Conservation (phyloP, 1,140 invertebrate species). For the Macrosteles quadrilineatus region DNA sequence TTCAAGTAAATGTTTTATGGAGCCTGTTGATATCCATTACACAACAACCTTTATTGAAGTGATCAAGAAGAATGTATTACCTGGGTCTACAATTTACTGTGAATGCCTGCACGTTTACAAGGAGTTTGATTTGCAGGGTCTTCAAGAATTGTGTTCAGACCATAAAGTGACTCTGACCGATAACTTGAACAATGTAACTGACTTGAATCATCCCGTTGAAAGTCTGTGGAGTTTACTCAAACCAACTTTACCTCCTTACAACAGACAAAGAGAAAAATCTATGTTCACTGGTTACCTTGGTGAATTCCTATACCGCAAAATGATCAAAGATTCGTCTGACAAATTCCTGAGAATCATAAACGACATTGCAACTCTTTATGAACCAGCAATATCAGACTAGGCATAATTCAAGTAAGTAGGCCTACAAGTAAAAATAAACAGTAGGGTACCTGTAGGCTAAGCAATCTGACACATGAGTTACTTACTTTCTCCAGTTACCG, state of each 20-base stretch:
- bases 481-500: no score
- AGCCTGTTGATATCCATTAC: constrained; percentile 23
- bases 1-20: constrained; percentile 5
- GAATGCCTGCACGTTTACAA: constrained; percentile 9
- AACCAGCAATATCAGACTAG: background rate
- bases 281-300: constrained; percentile 24
- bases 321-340: constrained; percentile 13
- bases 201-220: background rate
- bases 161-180: constrained; percentile 8
- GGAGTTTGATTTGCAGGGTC: constrained; percentile 8
- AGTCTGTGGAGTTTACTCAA: constrained; percentile 17
- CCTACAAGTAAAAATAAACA: background rate
- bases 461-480: no score
- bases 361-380: constrained; percentile 17
- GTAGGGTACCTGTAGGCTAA: no score
- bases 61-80: constrained; percentile 11
- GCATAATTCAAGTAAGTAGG: background rate
- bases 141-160: constrained; percentile 5
- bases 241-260: constrained; percentile 22
- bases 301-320: constrained; percentile 14
- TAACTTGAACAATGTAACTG: constrained; percentile 2
- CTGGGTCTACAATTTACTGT: constrained; percentile 9
- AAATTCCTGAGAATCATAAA: constrained; percentile 15
- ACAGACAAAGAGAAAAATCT: constrained; percentile 24
- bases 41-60: constrained; percentile 26